These are phyloP conservation scores for Martes martes DNA, from an alignment of 2,113 vertebrate genomes.

Conservation along the genomic window DNA sequence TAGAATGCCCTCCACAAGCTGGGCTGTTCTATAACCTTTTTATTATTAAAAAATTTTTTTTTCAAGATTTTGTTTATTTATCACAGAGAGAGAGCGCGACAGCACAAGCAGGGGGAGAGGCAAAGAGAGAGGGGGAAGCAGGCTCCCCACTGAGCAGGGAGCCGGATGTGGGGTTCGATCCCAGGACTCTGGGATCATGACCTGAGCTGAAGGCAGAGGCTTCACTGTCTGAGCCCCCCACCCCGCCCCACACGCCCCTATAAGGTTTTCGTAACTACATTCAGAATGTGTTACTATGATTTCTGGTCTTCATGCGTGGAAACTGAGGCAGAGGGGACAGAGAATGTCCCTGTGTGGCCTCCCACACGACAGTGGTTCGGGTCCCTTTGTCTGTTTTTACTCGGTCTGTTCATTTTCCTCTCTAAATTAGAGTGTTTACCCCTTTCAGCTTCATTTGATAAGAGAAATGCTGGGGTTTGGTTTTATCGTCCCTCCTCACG, in stretches of 20 bases:
- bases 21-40: background rate
- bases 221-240: rapidly evolving
- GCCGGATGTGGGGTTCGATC: background rate
- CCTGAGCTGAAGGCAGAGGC: background rate
- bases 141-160: background rate
- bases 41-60: background rate
- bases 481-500: background rate
- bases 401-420: background rate
- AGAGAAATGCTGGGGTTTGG: background rate
- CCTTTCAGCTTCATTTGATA: background rate
- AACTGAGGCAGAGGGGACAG: background rate
- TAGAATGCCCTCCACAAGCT: background rate
- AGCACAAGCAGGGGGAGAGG: background rate
- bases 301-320: background rate
- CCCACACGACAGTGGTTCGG: rapidly evolving
- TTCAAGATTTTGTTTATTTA: background rate
- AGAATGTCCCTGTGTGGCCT: background rate
- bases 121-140: background rate
- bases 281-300: background rate
- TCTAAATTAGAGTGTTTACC: background rate
- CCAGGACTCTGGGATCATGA: background rate
- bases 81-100: background rate
- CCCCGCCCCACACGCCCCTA: background rate
- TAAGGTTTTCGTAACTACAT: background rate
- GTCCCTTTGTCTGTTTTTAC: background rate